These are phyloP conservation scores for Aporophyla nigra DNA, from an alignment of 2,888 invertebrate genomes.

Conservation along the genomic window DNA sequence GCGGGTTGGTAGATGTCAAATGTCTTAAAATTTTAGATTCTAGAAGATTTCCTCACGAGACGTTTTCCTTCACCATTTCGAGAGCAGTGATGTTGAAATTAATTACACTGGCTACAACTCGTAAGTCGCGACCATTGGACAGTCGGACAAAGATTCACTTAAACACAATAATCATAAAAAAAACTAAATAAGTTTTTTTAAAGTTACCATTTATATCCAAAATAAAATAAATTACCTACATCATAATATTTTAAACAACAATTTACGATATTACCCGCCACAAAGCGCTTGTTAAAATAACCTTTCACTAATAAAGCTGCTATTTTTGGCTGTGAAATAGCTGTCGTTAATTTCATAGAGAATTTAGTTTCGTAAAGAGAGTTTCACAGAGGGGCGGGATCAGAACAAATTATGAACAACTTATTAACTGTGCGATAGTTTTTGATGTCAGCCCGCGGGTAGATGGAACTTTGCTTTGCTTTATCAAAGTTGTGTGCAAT, in stretches of 20 bases:
- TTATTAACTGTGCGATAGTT: slow-evolving; percentile 64
- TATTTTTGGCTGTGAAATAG: slow-evolving; percentile 53
- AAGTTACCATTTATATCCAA: background rate
- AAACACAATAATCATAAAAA: too few species aligned
- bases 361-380: slow-evolving; percentile 47
- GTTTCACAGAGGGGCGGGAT: slow-evolving; percentile 15
- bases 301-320: slow-evolving; percentile 41
- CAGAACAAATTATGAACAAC: slow-evolving; percentile 64
- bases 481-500: slow-evolving; percentile 39
- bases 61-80: too few species aligned
- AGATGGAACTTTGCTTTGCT: slow-evolving; percentile 32
- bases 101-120: too few species aligned
- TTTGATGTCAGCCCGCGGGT: slow-evolving; percentile 55
- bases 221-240: slow-evolving; percentile 28
- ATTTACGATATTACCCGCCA: slow-evolving; percentile 52
- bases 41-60: too few species aligned
- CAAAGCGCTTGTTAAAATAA: slow-evolving; percentile 55
- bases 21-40: too few species aligned
- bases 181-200: background rate
- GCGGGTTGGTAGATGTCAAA: too few species aligned
- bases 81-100: too few species aligned
- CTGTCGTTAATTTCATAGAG: slow-evolving; percentile 58
- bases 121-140: too few species aligned
- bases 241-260: slow-evolving; percentile 26
- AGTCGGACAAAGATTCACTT: background rate